Evolutionary conservation across 2,888 invertebrate genomes (phyloP), one percentile per base, ranked within the genome.

Genomic region (Augochlorella aurata): DNA sequence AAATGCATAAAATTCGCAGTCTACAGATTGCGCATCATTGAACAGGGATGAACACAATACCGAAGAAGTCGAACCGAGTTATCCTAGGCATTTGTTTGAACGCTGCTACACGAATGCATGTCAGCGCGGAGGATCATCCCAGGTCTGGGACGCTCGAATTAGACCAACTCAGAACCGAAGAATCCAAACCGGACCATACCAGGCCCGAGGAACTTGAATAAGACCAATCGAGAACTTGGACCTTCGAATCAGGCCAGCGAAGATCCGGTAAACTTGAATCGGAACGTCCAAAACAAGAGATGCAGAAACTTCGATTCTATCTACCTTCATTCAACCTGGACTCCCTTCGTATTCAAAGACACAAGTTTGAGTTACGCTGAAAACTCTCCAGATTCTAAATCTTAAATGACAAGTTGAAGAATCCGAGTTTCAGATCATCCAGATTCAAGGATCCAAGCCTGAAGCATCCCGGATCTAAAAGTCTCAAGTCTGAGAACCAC

Each of bases 51-150:
- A 14, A 24, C 58, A 24, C 58, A 7, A 14, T 58, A 24, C 58
- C 58, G 24, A 58, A 14, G 14, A 58, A 58, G 58, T 58, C 24
- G 58, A 12, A 24, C 14, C 21, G 21, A 58, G 24, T 24, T 58
- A 58, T 58, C 58, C 58, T 14, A 58, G 58, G 58, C 58, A 58
- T 24, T 58, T 58, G 58, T 58, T 58, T 58, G 21, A 58, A 21
- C 58, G 5, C 21, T 21, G n/a, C 52, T 8, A 52, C 54, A 12
- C 38, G 38, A 38, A 7, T 7, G 24, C 54, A 5, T 58, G 24
- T 24, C 58, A 5, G 14, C 24, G 2, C 24, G 14, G 24, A 54
- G 38, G 38, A 54, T 54, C 54, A 54, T 54, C 54, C 21, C 54
- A 21, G 54, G 21, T 54, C 54, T 54, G 54, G 54, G 54, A 54